Conservation (phyloP, 2,888 invertebrate species). For the Dicranocentrus wangi region DNA sequence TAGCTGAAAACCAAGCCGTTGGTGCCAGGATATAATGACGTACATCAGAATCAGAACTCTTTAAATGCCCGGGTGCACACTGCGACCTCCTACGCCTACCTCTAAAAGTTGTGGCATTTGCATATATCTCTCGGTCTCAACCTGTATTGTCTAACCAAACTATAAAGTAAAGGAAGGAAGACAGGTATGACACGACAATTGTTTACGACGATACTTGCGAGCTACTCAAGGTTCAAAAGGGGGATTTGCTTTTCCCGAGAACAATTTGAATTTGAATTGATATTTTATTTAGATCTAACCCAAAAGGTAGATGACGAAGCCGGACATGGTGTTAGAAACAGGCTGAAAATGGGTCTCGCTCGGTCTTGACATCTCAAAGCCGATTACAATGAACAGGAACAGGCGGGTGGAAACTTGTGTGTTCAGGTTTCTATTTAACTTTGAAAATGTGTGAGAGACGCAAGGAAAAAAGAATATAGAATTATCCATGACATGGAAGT, state of each 20-base stretch:
- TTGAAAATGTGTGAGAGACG: background rate
- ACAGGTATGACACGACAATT: background rate
- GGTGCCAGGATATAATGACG: too few relatives aligned
- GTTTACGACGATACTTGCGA: too few relatives aligned
- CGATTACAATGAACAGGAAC: slow-evolving; percentile 12
- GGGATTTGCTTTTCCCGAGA: background rate
- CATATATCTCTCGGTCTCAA: too few relatives aligned
- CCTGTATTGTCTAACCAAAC: too few relatives aligned
- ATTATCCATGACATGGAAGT: slow-evolving; percentile 34
- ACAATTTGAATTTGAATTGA: slow-evolving; percentile 2
- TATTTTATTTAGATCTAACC: background rate
- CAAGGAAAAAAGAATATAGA: background rate
- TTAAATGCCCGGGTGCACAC: background rate
- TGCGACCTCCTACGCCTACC: too few relatives aligned
- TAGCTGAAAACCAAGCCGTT: slow-evolving; percentile 24
- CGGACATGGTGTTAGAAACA: slow-evolving; percentile 28
- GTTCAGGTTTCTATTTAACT: background rate
- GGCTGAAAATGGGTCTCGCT: slow-evolving; percentile 46
- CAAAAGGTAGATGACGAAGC: slow-evolving; percentile 46
- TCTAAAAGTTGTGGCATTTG: too few relatives aligned
- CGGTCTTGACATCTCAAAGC: slow-evolving; percentile 33
- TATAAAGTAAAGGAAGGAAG: too few relatives aligned
- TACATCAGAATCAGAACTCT: background rate
- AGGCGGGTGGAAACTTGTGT: background rate
- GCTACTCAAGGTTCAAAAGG: slow-evolving; percentile 21